Evolutionary conservation across 2,888 invertebrate species (phyloP).

Genomic region (Thymelicus acteon): DNA sequence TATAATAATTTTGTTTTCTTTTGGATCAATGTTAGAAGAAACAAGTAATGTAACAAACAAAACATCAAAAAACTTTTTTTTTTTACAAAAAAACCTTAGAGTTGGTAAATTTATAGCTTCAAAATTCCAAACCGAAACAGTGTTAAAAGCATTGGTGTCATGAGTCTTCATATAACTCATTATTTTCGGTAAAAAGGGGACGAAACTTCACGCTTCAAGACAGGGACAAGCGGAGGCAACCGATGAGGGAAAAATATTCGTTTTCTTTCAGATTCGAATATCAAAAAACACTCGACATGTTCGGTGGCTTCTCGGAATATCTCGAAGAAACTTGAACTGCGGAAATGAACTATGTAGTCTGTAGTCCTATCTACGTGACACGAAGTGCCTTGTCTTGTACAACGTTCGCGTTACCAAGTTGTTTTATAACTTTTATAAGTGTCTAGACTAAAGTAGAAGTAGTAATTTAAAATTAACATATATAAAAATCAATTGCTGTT

Average conservation of each 20-base stretch:
- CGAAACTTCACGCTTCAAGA: constrained; percentile 24
- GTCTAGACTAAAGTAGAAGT: too few relatives aligned
- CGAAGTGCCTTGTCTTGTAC: constrained; percentile 10
- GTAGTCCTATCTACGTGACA: constrained; percentile 37
- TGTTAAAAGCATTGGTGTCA: constrained; percentile 12
- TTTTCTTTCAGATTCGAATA: constrained; percentile 37
- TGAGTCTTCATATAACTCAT: constrained; percentile 26
- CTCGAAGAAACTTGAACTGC: constrained; percentile 40
- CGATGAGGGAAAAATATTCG: constrained; percentile 25
- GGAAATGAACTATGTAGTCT: constrained; percentile 40
- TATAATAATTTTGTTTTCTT: too few relatives aligned
- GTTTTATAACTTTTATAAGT: too few relatives aligned
- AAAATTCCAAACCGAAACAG: background rate
- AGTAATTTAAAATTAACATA: too few relatives aligned
- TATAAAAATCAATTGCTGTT: too few relatives aligned
- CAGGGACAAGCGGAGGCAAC: constrained; percentile 23
- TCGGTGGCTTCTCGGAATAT: constrained; percentile 34
- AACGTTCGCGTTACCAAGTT: background rate
- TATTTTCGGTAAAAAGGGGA: constrained; percentile 21
- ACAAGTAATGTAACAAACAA: too few relatives aligned
- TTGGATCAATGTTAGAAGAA: too few relatives aligned
- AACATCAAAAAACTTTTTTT: too few relatives aligned
- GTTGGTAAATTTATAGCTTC: background rate
- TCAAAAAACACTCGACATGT: constrained; percentile 40
- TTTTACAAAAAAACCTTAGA: too few relatives aligned